A percentile compares a stretch with the other conserved stretches of the same genome.
Conservation (phyloP, 2,113 vertebrate genomes). For the Ptychochromis oligacanthus region DNA sequence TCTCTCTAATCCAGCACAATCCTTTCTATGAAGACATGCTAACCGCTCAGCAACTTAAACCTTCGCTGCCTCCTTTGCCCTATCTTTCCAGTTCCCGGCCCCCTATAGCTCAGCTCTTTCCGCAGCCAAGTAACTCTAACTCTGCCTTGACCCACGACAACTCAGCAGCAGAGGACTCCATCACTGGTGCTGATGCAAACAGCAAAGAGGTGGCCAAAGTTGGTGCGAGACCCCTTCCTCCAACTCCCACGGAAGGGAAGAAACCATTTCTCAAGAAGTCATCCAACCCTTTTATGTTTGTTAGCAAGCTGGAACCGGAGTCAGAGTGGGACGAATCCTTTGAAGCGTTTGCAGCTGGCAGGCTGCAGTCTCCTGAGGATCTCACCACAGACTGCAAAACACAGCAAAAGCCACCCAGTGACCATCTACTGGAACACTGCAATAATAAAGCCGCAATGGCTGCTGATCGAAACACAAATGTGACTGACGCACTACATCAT, state of each 20-base stretch:
- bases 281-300: conserved; percentile 45
- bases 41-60: conserved; percentile 83
- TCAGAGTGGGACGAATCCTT: conserved; percentile 87
- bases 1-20: conserved; percentile 86
- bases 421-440: conserved; percentile 18
- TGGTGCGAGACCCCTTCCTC: conserved; percentile 54
- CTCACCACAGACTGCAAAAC: conserved; percentile 22
- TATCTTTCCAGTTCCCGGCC: conserved; percentile 87
- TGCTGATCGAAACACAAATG: conserved; percentile 13
- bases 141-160: conserved; percentile 55
- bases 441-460: conserved; percentile 9
- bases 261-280: conserved; percentile 40
- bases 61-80: conserved; percentile 85
- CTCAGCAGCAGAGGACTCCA: conserved; percentile 21
- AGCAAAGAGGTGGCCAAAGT: conserved; percentile 1
- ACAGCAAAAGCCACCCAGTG: conserved; percentile 8
- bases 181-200: not conserved
- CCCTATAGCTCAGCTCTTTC: conserved; percentile 75
- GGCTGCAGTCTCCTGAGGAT: conserved; percentile 76
- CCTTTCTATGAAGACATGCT: conserved; percentile 88
- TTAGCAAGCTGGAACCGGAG: conserved; percentile 24
- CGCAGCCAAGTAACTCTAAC: conserved; percentile 70
- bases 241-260: conserved; percentile 3
- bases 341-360: conserved; percentile 85
- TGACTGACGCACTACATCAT: conserved; percentile 7